phyloP scores from a whole-genome alignment of 1,140 invertebrate species.

The Schlechtendalia chinensis region DNA sequence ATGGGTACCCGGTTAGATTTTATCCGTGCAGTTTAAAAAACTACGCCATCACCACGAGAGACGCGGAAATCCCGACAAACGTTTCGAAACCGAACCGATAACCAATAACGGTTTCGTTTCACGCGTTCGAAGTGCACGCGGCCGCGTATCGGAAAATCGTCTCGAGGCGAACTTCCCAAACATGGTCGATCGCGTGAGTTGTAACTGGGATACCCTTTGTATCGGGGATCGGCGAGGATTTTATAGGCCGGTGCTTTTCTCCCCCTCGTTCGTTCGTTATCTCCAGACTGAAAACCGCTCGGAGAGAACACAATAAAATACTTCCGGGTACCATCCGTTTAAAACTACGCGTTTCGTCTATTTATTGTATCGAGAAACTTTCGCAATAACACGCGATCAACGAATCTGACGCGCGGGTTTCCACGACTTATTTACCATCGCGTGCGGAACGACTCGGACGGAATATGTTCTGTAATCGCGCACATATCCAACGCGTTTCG shows the following conservation, averaged over 20 bases:
- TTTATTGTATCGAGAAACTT: constrained; percentile 36
- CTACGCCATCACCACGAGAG: no score
- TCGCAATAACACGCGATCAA: constrained; percentile 34
- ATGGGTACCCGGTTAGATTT: no score
- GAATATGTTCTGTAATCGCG: no score
- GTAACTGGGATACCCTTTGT: neutral
- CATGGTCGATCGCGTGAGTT: no score
- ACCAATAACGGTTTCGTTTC: no score
- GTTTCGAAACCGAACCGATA: no score
- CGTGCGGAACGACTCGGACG: neutral
- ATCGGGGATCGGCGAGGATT: constrained; percentile 6
- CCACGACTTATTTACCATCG: neutral
- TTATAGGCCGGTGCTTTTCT: constrained; percentile 5
- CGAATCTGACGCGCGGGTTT: neutral
- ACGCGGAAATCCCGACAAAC: no score
- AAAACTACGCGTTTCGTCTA: constrained; percentile 22
- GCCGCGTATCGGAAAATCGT: no score
- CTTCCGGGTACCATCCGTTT: neutral
- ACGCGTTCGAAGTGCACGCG: no score
- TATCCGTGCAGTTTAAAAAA: no score
- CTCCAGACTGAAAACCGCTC: constrained; percentile 3
- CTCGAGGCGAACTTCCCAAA: no score
- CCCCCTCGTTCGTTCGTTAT: neutral
- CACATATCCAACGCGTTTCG: no score
- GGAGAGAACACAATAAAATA: constrained; percentile 29